These are phyloP conservation scores for Paramisgurnus dabryanus DNA, from an alignment of 2,113 vertebrate genomes.

Conservation along the genomic window DNA sequence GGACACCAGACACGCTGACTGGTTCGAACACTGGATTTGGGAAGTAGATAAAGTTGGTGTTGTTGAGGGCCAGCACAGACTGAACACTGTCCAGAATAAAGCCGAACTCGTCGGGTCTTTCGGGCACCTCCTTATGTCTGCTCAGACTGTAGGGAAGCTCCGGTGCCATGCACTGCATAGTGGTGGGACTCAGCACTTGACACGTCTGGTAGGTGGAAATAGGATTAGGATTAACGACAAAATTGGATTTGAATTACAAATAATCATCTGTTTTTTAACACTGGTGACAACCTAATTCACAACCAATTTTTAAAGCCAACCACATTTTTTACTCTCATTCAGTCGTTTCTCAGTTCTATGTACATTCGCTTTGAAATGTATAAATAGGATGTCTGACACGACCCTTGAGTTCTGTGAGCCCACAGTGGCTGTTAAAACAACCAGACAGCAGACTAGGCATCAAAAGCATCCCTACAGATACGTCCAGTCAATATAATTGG, in stretches of 20 bases:
- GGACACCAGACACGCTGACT: slow-evolving; percentile 85
- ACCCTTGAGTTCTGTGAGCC: slow-evolving; percentile 15
- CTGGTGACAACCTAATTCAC: no score
- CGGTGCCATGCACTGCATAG: slow-evolving; percentile 94
- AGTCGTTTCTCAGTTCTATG: neutral
- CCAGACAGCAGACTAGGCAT: slow-evolving; percentile 42
- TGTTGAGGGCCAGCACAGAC: slow-evolving; percentile 89
- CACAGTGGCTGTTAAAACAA: slow-evolving; percentile 31
- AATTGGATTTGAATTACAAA: neutral
- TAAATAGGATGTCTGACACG: slow-evolving; percentile 19
- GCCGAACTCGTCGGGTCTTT: slow-evolving; percentile 92
- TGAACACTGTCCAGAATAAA: slow-evolving; percentile 94
- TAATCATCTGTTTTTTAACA: no score
- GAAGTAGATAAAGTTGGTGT: slow-evolving; percentile 93
- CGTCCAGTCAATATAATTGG: slow-evolving; percentile 66
- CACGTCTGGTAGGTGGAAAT: slow-evolving; percentile 75
- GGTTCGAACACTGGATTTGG: slow-evolving; percentile 94
- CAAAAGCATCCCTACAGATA: slow-evolving; percentile 20
- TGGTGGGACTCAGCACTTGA: slow-evolving; percentile 84
- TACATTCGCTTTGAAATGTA: neutral
- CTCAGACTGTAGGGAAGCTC: slow-evolving; percentile 80
- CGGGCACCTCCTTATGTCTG: slow-evolving; percentile 80
- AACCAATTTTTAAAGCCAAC: no score
- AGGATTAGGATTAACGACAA: neutral
- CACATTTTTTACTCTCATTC: no score